Evolutionary conservation across 2,888 invertebrate species (phyloP), one percentile per base, ranked within the genome.

Genomic region (Megastigmus dorsalis): DNA sequence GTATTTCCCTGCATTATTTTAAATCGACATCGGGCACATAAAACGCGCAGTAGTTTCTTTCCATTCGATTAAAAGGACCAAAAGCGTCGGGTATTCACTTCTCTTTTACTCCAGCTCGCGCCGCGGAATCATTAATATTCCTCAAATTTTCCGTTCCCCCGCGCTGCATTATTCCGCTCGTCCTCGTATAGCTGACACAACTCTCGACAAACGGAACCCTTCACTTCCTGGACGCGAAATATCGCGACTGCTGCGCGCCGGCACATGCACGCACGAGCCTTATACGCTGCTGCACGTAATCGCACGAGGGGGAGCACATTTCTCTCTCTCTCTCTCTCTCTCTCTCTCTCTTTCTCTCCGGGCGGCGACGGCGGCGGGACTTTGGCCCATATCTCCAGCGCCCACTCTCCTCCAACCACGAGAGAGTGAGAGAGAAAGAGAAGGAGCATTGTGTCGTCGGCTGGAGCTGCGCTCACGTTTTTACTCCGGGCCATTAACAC

Each of bases 351-450:
- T 33, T 20, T 41, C n/a, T 45, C 28, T 60, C 60, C 33, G 43
- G 57, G 38, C 36, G 38, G 57, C 23, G 23, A 60, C 50, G 18
- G n/a, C n/a, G n/a, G n/a, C n/a, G n/a, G n/a, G 28, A 9, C 52
- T 54, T 81, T 85, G 85, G 84, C 84, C 83, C 85, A 84, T 84
- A 85, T 85, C 85, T 82, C 41, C 77, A 74, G 69, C 84, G 85
- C 85, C 85, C 85, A 86, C 85, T 79, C 82, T 79, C 72, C 73
- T n/a, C n/a, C n/a, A n/a, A n/a, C n/a, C n/a, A 74, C 9, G 78
- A 75, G 80, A 79, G 79, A n/a, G n/a, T n/a, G n/a, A n/a, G n/a
- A n/a, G n/a, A n/a, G n/a, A n/a, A n/a, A n/a, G n/a, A n/a, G n/a
- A n/a, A n/a, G 81, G 69, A 77, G 80, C 81, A 84, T 85, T 85